Evolutionary conservation across 2,888 invertebrate species (phyloP), one percentile per base, ranked within the genome.

Genomic region (Lysandra bellargus): DNA sequence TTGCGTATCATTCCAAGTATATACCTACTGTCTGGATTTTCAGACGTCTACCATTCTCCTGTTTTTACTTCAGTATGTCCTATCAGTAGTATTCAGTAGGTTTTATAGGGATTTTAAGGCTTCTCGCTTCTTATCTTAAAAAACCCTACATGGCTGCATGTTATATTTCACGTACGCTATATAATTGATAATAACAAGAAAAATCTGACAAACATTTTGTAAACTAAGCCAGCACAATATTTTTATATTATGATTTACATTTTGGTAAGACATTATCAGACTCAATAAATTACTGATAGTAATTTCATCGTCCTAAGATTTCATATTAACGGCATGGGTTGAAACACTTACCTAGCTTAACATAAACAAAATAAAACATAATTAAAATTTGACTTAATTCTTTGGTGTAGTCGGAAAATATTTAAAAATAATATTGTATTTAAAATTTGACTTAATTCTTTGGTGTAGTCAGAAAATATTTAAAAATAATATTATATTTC

Each of bases 191-290:
- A 64, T 64, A 64, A 33, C 4, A 30, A 33, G 7, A n/a, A 61
- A n/a, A 23, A 61, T 23, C n/a, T 6, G 6, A 61, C 61, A 23
- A 61, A 61, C 61, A 60, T n/a, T 17, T 30, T 61, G 9, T 61
- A 23, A 23, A 61, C 9, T 23, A 61, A 61, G 30, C 64, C 30
- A 64, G 64, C 12, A 64, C 7, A 30, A 64, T 64, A 33, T 64
- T n/a, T 40, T 49, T 74, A 74, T 74, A 12, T 75, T 75, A 49
- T 44, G 44, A 49, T 37, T 23, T 49, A 30, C 74, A 23, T 49
- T 75, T 44, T 75, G 30, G 30, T 75, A 40, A 44, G 2, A 44
- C 12, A 5, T 49, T 49, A 75, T 30, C 75, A 30, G 30, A 23
- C 49, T n/a, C 44, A 44, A 74, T 49, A 7, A 33, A 74, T 23